Conservation (phyloP, 2,888 invertebrate genomes). For the Alloplasta piceator region DNA sequence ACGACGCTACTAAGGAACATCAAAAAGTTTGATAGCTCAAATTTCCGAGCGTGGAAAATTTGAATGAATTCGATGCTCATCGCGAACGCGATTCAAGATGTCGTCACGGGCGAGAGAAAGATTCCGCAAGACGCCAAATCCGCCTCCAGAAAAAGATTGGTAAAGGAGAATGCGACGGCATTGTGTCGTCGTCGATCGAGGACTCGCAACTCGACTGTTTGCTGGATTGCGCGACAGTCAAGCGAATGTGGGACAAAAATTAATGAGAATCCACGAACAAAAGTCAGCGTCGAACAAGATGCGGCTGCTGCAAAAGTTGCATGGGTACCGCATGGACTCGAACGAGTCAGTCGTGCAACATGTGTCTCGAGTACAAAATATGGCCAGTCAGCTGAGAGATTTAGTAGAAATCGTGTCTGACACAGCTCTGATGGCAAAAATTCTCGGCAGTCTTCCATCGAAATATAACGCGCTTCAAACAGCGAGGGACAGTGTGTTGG, state of each 20-base stretch:
- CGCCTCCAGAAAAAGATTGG: conserved; percentile 55
- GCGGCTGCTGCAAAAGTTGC: conserved; percentile 65
- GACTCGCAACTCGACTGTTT: conserved; percentile 62
- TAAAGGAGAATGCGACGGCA: conserved; percentile 67
- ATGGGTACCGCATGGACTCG: conserved; percentile 59
- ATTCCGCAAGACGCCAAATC: conserved; percentile 35
- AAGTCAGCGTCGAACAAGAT: conserved; percentile 69
- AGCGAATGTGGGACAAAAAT: conserved; percentile 67
- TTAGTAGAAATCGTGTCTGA: conserved; percentile 67
- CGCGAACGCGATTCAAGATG: conserved; percentile 33
- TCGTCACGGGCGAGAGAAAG: conserved; percentile 39
- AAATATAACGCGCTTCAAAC: conserved; percentile 69
- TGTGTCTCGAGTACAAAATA: conserved; percentile 64
- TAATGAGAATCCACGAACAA: conserved; percentile 68
- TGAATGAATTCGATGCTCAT: conserved; percentile 58
- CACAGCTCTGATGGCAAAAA: conserved; percentile 67
- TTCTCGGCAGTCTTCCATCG: conserved; percentile 68
- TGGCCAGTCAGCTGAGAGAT: conserved; percentile 67
- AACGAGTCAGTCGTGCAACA: conserved; percentile 67
- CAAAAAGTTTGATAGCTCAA: conserved; percentile 65
- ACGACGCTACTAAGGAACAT: conserved; percentile 2
- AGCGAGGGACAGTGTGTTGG: conserved; percentile 65
- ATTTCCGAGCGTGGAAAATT: conserved; percentile 55
- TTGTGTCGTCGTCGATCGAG: conserved; percentile 67
- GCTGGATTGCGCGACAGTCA: conserved; percentile 63